Evolutionary conservation across 2,888 invertebrate species (phyloP), one percentile per base, ranked within the genome.

Genomic region (Oscheius sp.): DNA sequence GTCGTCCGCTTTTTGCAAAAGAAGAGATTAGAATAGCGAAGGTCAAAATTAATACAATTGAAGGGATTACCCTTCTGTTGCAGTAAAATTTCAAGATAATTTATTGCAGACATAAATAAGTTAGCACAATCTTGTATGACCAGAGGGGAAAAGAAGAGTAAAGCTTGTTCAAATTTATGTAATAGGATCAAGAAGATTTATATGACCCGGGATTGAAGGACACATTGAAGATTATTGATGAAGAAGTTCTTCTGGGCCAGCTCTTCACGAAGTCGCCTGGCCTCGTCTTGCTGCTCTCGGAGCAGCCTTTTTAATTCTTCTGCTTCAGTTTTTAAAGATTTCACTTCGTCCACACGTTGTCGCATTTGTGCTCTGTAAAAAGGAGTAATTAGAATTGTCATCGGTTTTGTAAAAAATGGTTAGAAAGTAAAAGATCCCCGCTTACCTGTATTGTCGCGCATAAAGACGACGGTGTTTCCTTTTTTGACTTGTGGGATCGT

Each of bases 281-380:
- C 63, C 18, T 72, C 61, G 18, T 71, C 71, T 27, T 66, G 72
- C 35, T 78, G 52, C 21, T 71, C 63, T 49, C 73, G 63, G 1
- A 74, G 64, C 18, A 77, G 70, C n/a, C 66, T 43, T 61, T 74
- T 73, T 16, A 80, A 71, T 23, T 73, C 69, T 43, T 78, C 82
- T 18, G 77, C 72, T 35, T 78, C 75, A 9, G 79, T 70, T 9
- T 72, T 72, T 46, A 82, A 53, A 52, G 29, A 61, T 59, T 78
- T 77, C 68, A 82, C 82, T 53, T 82, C 77, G 53, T 82, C 82
- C n/a, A 82, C 80, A 59, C 78, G 79, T 52, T 80, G 76, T 2
- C 82, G 73, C 69, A 69, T 69, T 69, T 69, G 55, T 35, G 55
- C 69, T 41, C 58, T 66, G 25, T 49, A 66, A 49, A 45, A 12